Conservation (phyloP, 2,888 invertebrate genomes). For the Linnaemya tessellans region DNA sequence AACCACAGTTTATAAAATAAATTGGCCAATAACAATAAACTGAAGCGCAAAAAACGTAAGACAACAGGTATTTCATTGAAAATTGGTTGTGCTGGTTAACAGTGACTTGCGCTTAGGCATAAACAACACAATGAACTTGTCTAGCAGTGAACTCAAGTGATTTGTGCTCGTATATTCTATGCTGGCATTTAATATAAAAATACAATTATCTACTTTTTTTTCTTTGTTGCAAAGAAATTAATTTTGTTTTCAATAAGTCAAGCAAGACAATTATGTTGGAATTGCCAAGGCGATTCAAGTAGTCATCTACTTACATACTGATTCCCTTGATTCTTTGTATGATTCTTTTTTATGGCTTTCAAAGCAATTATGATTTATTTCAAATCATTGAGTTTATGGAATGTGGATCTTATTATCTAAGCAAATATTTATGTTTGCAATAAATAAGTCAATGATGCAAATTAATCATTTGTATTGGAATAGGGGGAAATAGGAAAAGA, state of each 20-base stretch:
- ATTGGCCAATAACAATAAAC: conserved; percentile 8
- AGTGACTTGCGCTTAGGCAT: background rate
- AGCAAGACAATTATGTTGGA: background rate
- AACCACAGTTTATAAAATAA: background rate
- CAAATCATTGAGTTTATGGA: background rate
- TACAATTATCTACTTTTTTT: background rate
- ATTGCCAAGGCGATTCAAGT: background rate
- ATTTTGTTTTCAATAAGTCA: background rate
- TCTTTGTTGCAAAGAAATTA: background rate
- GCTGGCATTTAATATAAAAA: background rate
- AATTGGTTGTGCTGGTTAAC: background rate
- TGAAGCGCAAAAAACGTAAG: background rate
- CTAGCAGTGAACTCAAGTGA: background rate
- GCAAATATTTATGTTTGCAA: background rate
- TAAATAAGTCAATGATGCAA: background rate
- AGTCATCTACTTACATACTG: background rate
- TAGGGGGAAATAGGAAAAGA: background rate
- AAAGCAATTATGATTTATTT: background rate
- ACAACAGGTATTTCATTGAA: background rate
- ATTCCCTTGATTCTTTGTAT: background rate
- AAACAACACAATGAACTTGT: background rate
- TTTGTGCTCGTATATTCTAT: background rate
- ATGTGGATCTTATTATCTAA: background rate
- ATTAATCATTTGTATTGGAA: background rate
- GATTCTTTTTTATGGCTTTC: background rate